Evolutionary conservation across 2,888 invertebrate species (phyloP).

Genomic region (Cheilosia pagana): DNA sequence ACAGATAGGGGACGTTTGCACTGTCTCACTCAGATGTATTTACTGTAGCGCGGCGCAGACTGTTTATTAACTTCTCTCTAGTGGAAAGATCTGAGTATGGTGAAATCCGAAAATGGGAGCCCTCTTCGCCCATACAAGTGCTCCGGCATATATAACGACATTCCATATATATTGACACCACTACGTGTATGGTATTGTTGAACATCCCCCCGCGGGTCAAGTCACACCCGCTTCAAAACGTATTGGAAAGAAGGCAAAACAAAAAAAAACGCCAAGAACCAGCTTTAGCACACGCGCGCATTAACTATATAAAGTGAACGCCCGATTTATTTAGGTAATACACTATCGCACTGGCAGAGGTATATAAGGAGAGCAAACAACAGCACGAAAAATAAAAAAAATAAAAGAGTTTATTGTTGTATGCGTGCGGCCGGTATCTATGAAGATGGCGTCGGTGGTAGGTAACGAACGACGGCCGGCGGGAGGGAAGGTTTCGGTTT

Average conservation of each 20-base stretch:
- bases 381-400: constrained; percentile 26
- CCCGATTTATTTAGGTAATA: constrained; percentile 74
- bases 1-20: constrained; percentile 2
- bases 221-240: constrained; percentile 59
- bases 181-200: constrained; percentile 19
- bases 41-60: constrained; percentile 47
- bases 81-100: constrained; percentile 20
- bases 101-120: constrained; percentile 71
- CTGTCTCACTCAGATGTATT: constrained; percentile 57
- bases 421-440: constrained; percentile 5
- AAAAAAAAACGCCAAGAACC: constrained; percentile 44
- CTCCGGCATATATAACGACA: constrained; percentile 49
- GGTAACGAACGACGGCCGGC: constrained; percentile 30
- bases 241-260: background rate
- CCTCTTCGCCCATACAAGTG: constrained; percentile 44
- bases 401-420: constrained; percentile 36
- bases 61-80: constrained; percentile 70
- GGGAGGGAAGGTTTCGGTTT: constrained; percentile 8
- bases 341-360: constrained; percentile 49
- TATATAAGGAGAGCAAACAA: constrained; percentile 35
- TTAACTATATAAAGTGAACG: constrained; percentile 75
- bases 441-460: background rate
- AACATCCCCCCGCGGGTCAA: constrained; percentile 53
- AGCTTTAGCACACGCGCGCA: constrained; percentile 74
- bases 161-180: constrained; percentile 51